Evolutionary conservation across 2,113 vertebrate genomes (phyloP).

Genomic region (Glaucomys volans): DNA sequence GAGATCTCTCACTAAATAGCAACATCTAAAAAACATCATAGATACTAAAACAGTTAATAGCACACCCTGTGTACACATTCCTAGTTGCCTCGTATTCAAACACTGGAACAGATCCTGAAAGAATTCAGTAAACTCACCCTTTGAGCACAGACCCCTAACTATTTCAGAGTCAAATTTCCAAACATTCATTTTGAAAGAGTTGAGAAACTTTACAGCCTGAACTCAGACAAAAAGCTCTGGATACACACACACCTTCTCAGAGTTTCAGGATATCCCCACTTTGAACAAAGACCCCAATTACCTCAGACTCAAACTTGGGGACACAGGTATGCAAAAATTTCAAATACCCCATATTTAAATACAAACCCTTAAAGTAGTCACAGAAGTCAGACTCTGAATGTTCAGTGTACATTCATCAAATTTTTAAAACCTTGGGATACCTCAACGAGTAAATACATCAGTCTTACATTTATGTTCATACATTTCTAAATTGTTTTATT

Average conservation of each 20-base stretch:
- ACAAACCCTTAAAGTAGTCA: background rate
- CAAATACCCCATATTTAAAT: background rate
- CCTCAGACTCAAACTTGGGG: constrained; percentile 4
- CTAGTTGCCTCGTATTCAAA: background rate
- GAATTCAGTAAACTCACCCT: background rate
- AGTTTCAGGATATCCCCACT: background rate
- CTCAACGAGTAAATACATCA: background rate
- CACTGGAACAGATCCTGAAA: background rate
- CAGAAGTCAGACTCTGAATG: background rate
- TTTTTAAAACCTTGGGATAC: background rate
- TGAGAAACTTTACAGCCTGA: constrained; percentile 2
- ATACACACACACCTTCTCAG: background rate
- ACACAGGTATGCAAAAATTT: background rate
- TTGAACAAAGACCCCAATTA: background rate
- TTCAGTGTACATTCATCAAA: background rate
- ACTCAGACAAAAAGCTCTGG: background rate
- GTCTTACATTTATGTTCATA: background rate
- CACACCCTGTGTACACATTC: background rate
- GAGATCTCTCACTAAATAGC: background rate
- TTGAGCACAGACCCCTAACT: background rate
- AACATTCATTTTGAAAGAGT: background rate
- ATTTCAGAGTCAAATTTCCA: background rate
- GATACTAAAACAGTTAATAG: background rate
- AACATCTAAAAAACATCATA: background rate
- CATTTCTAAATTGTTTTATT: background rate